Evolutionary conservation across 2,113 vertebrate species (phyloP).

Genomic region (Clupea harengus): DNA sequence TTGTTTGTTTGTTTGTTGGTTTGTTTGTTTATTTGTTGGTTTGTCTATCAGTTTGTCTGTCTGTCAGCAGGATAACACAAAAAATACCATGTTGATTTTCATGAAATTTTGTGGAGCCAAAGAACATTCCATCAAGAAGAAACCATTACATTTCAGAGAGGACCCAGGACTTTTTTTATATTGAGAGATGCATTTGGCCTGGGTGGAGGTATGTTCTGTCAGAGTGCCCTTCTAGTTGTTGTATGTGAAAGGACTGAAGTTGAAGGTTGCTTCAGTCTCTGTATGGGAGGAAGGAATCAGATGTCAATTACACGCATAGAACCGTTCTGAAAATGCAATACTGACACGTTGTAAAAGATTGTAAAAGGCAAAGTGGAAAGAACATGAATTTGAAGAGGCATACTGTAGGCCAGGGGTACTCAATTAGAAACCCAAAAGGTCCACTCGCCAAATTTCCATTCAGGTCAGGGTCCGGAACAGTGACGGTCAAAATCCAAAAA

Average conservation of each 20-base stretch:
- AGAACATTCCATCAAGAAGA: background rate
- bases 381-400: background rate
- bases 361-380: background rate
- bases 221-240: background rate
- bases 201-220: background rate
- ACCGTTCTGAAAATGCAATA: background rate
- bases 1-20: no score
- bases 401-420: no score
- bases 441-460: no score
- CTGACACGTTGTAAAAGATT: background rate
- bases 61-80: no score
- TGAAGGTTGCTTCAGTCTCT: background rate
- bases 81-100: no score
- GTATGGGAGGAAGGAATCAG: background rate
- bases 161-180: background rate
- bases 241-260: background rate
- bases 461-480: no score
- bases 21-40: no score
- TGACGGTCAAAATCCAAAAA: no score
- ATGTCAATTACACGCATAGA: background rate
- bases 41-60: no score
- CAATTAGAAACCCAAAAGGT: no score
- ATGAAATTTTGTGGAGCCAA: no score
- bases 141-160: background rate
- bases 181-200: no score